These are phyloP conservation scores for Empidonax alnorum DNA, from an alignment of 2,113 vertebrate species.

Conservation along the genomic window DNA sequence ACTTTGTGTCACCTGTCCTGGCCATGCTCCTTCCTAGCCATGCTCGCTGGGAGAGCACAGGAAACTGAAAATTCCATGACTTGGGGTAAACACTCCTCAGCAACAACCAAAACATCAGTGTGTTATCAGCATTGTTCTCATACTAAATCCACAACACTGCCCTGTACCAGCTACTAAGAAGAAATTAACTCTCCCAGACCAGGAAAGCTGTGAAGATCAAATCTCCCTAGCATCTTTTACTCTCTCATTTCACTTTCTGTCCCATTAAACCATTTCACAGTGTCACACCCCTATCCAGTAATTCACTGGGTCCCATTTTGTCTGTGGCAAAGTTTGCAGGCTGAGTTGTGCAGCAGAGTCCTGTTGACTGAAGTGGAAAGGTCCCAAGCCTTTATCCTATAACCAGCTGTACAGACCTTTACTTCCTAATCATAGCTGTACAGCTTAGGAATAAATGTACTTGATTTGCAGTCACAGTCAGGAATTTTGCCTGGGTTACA, in stretches of 20 bases:
- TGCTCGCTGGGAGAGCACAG: background rate
- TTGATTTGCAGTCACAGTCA: background rate
- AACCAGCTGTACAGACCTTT: background rate
- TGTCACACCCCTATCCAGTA: accelerated
- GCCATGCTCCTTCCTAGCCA: background rate
- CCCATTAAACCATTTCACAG: background rate
- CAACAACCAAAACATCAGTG: background rate
- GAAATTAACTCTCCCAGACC: background rate
- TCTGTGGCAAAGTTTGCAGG: background rate
- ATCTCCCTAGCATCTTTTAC: background rate
- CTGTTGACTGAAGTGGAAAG: background rate
- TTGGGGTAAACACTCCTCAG: background rate
- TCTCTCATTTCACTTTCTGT: background rate
- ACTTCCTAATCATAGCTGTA: background rate
- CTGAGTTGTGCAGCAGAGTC: background rate
- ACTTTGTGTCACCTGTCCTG: background rate
- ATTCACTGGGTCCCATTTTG: background rate
- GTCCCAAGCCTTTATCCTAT: background rate
- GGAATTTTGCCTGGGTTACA: background rate
- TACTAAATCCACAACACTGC: background rate
- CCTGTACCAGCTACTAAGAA: background rate
- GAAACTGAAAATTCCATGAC: background rate
- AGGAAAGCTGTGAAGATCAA: background rate
- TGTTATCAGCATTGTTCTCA: background rate
- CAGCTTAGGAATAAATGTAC: background rate